A percentile compares a stretch with the other conserved stretches of the same genome.
Evolutionary conservation across 2,113 vertebrate species (phyloP).

Genomic region (Antechinus flavipes): DNA sequence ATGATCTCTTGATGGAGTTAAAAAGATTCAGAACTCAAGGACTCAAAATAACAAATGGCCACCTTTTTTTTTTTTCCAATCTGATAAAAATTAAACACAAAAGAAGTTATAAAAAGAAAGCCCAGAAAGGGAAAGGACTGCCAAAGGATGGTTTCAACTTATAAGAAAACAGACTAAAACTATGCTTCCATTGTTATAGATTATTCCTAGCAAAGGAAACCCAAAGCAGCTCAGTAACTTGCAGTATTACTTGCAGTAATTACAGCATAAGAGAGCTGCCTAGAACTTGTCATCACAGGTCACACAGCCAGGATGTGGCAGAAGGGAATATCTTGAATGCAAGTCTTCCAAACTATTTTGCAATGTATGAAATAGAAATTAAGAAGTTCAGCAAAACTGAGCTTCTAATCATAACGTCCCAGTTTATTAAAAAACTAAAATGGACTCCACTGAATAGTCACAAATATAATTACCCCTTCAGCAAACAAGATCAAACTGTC

Average conservation of each 20-base stretch:
- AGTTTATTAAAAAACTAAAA: constrained; percentile 24
- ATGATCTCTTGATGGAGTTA: constrained; percentile 17
- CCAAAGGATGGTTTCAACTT: background rate
- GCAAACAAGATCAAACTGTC: constrained; percentile 57
- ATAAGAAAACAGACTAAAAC: background rate
- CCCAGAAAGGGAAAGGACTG: background rate
- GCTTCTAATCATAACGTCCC: background rate
- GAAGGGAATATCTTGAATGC: background rate
- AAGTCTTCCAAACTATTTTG: background rate
- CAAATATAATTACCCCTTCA: constrained; percentile 65
- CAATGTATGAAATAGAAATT: background rate
- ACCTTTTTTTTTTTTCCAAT: constrained; percentile 16
- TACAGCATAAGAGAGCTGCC: background rate
- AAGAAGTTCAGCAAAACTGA: background rate
- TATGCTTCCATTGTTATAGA: background rate
- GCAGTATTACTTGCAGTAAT: background rate
- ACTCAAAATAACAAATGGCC: background rate
- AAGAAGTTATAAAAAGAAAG: background rate
- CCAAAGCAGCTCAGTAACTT: background rate
- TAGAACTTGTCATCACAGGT: background rate
- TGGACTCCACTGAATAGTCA: constrained; percentile 61
- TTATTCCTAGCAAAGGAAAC: background rate
- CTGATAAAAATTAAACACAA: constrained; percentile 23
- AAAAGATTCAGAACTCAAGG: constrained; percentile 34
- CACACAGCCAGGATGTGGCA: background rate